phyloP scores from a whole-genome alignment of 2,888 invertebrate species.

The Tetragonisca angustula region DNA sequence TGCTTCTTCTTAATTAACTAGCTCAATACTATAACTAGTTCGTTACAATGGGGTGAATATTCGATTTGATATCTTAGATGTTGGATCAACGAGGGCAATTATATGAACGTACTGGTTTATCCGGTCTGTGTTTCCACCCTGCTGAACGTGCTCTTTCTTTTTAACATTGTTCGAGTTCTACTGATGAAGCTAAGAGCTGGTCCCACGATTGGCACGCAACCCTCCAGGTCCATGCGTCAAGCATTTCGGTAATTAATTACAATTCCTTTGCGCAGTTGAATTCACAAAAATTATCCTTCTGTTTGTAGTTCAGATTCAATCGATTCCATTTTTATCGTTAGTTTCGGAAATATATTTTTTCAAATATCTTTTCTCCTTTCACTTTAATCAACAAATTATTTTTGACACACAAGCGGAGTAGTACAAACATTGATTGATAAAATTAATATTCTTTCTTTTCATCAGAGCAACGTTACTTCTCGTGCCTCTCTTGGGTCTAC shows the following conservation, averaged over 20 bases:
- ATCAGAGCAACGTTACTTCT: conserved; percentile 93
- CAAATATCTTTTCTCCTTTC: background rate
- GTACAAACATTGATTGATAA: background rate
- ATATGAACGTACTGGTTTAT: conserved; percentile 90
- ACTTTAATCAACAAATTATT: background rate
- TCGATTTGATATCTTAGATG: conserved; percentile 85
- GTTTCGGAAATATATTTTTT: background rate
- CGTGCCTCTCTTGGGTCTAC: conserved; percentile 95
- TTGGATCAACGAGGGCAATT: conserved; percentile 91
- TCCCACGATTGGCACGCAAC: conserved; percentile 87
- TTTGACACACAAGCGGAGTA: background rate
- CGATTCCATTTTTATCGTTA: background rate
- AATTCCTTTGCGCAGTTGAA: background rate
- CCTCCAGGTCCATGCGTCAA: conserved; percentile 90
- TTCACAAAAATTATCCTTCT: background rate
- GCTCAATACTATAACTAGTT: background rate
- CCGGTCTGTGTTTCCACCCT: conserved; percentile 92
- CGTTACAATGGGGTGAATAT: background rate
- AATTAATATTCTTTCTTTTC: background rate
- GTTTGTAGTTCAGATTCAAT: background rate
- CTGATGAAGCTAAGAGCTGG: conserved; percentile 92
- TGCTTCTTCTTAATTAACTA: background rate
- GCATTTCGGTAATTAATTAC: conserved; percentile 87
- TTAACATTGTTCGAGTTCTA: conserved; percentile 95
- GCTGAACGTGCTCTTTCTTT: conserved; percentile 93